These are phyloP conservation scores for Rhynchopsitta pachyrhyncha DNA, from an alignment of 2,113 vertebrate species.

Conservation along the genomic window DNA sequence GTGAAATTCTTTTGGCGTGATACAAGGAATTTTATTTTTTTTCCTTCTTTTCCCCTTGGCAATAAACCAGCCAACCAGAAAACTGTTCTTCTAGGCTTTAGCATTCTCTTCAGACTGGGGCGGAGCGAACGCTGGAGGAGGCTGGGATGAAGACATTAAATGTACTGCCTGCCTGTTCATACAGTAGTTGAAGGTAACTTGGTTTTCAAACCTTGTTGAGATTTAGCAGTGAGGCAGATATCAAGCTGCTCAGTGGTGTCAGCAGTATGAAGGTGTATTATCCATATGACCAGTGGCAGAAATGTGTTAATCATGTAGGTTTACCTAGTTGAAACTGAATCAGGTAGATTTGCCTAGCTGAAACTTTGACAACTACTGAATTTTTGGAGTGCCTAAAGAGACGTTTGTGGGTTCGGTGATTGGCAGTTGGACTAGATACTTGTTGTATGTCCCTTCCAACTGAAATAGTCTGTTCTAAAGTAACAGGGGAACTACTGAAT, in stretches of 20 bases:
- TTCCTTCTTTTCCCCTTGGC: not conserved
- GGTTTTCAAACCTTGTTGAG: not conserved
- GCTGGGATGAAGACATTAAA: not conserved
- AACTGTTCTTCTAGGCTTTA: not conserved
- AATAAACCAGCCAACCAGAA: not conserved
- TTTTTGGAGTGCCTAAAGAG: not conserved
- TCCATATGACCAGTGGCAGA: not conserved
- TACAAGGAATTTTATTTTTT: not conserved
- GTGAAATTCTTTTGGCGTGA: not conserved
- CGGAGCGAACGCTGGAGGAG: not conserved
- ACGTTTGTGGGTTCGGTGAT: not conserved
- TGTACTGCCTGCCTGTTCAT: not conserved
- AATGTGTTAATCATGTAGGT: accelerated
- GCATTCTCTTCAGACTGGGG: not conserved
- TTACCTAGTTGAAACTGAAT: not conserved
- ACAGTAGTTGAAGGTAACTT: not conserved
- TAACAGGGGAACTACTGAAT: not conserved
- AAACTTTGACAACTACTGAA: not conserved
- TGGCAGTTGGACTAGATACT: not conserved
- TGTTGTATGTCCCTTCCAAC: accelerated
- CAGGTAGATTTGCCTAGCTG: not conserved
- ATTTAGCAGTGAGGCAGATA: not conserved
- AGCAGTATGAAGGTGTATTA: not conserved
- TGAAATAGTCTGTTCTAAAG: not conserved
- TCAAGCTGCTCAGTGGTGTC: not conserved